Base-by-base conservation (phyloP, 2,888 invertebrate genomes). In the Zeuzera pyrina region DNA sequence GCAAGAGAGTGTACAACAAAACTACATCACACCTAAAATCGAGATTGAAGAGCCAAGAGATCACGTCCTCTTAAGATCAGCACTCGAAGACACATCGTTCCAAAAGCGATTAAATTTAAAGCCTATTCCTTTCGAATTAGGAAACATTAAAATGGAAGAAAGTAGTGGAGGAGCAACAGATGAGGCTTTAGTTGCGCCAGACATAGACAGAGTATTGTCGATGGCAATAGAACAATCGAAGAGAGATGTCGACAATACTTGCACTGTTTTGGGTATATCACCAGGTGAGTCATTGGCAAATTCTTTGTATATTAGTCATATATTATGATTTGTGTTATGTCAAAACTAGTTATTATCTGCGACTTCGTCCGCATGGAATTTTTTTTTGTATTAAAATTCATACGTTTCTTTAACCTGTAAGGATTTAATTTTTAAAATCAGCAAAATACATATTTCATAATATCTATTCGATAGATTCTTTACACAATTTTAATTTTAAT, bases 151-250 rank as follows among this genome's bases (percentile, higher is more conserved):
- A 61, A 90, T 90, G 90, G 91, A 91, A 54, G 86, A 89, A 42
- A 87, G 87, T 35, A 89, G 88, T 40, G 86, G 84, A 35, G 84
- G 81, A 10, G 61, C 56, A 11, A 60, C 71, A 76, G 83, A 81
- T 33, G 85, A 85, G 12, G 84, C 87, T 31, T 69, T 90, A 29
- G 88, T 88, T 30, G 87, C 91, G 30, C 91, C 91, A 49, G 91
- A 91, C 52, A 92, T 94, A 46, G 94, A 93, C 63, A 91, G 92
- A 10, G 92, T 94, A 19, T 85, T 94, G 31, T 92, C 91, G 39
- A 85, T 94, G 76, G 94, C 94, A 15, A 91, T 95, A 51, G 93
- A 94, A 61, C 92, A 95, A 66, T 89, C 93, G 45, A 90, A 91
- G 53, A 89, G 92, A 58, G 95, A 95, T 63, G 92, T 94, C 31